These are phyloP conservation scores for Teleopsis dalmanni DNA, from an alignment of 1,140 invertebrate genomes.

Conservation along the genomic window DNA sequence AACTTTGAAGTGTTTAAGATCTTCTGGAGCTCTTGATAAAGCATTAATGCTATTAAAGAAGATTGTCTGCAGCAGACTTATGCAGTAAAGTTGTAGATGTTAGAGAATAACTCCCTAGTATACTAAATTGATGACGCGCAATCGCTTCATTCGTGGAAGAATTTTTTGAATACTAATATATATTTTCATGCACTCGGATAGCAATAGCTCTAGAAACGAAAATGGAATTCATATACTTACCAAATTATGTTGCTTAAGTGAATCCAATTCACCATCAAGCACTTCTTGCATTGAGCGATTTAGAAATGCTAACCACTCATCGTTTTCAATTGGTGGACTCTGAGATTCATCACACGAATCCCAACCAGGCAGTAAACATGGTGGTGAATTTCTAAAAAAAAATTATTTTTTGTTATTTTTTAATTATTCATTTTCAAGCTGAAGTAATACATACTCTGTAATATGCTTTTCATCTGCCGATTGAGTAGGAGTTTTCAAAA, in stretches of 20 bases:
- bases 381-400: conserved; percentile 31
- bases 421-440: not conserved
- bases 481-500: conserved; percentile 24
- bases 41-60: too few species aligned
- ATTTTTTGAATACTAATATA: too few species aligned
- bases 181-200: too few species aligned
- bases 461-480: conserved; percentile 41
- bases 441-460: conserved; percentile 26
- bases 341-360: conserved; percentile 43
- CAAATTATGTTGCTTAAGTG: conserved; percentile 62
- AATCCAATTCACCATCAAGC: conserved; percentile 64
- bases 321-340: conserved; percentile 64
- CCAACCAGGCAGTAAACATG: conserved; percentile 40
- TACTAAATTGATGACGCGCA: too few species aligned
- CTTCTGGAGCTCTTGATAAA: too few species aligned
- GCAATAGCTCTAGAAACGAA: too few species aligned
- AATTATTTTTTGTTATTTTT: not conserved
- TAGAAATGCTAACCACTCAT: conserved; percentile 74
- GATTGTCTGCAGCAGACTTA: too few species aligned
- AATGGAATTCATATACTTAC: conserved; percentile 45
- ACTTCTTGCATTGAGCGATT: conserved; percentile 61
- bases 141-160: too few species aligned
- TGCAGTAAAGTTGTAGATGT: too few species aligned
- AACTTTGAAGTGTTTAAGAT: too few species aligned
- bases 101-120: too few species aligned